Conservation (phyloP, 2,888 invertebrate species). For the Dicycla oo region DNA sequence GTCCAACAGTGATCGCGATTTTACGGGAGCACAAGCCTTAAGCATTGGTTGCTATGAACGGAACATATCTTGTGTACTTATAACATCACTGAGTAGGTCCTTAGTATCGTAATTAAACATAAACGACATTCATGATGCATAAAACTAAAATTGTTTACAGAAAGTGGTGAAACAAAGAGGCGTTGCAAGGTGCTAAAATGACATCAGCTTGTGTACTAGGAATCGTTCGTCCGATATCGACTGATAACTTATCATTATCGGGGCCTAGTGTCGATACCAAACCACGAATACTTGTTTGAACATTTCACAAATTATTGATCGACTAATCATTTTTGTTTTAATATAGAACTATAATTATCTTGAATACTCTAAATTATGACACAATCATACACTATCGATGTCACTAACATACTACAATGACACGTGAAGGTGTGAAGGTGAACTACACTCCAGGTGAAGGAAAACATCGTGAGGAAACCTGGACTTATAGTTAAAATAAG, state of each 20-base stretch:
- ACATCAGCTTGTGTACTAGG: slow-evolving; percentile 77
- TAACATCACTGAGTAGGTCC: no score
- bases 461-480: background rate
- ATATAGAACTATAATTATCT: background rate
- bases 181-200: slow-evolving; percentile 68
- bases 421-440: no score
- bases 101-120: background rate
- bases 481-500: no score
- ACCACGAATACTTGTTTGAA: slow-evolving; percentile 29
- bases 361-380: no score
- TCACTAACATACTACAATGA: background rate
- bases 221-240: slow-evolving; percentile 75
- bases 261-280: slow-evolving; percentile 53
- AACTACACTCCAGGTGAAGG: no score
- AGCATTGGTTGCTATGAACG: no score
- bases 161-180: slow-evolving; percentile 72
- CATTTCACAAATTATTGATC: slow-evolving; percentile 36
- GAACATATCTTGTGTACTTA: no score
- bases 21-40: no score
- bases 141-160: slow-evolving; percentile 39
- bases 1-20: no score
- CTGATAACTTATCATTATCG: slow-evolving; percentile 78
- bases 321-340: slow-evolving; percentile 23
- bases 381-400: no score
- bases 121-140: slow-evolving; percentile 14